Conservation (phyloP, 2,888 invertebrate genomes). For the Stictocephala bisonia region DNA sequence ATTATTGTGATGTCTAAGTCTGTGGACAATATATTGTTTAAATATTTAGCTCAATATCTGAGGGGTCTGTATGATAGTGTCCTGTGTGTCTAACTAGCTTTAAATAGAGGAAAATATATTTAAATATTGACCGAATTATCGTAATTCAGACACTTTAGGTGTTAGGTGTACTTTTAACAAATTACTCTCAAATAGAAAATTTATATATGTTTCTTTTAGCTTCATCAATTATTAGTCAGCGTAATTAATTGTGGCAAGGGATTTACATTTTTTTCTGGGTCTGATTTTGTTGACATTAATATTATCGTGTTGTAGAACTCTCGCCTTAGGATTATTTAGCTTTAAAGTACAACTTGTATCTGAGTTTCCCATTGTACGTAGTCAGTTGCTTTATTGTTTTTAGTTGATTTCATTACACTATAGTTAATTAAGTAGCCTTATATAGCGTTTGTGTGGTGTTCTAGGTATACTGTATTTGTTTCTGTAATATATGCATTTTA, state of each 20-base stretch:
- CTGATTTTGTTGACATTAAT: constrained; percentile 38
- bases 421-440: constrained; percentile 19
- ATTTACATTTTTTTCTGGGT: constrained; percentile 29
- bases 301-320: constrained; percentile 9
- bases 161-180: constrained; percentile 32
- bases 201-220: background rate
- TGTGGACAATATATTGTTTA: constrained; percentile 44
- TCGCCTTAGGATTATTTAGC: constrained; percentile 35
- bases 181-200: constrained; percentile 19
- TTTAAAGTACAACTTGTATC: constrained; percentile 39
- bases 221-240: constrained; percentile 18
- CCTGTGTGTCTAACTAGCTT: constrained; percentile 39
- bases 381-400: constrained; percentile 37
- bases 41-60: constrained; percentile 46
- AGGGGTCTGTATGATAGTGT: constrained; percentile 30
- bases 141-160: constrained; percentile 37
- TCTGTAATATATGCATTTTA: constrained; percentile 37
- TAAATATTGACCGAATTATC: constrained; percentile 40
- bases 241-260: constrained; percentile 24
- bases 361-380: constrained; percentile 37
- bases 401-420: constrained; percentile 33
- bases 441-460: constrained; percentile 38
- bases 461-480: constrained; percentile 34
- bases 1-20: constrained; percentile 46
- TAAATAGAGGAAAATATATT: constrained; percentile 42